Evolutionary conservation across 2,797 vertebrate genomes (phyloP).

Genomic region (Brachyrhaphis roseni): DNA sequence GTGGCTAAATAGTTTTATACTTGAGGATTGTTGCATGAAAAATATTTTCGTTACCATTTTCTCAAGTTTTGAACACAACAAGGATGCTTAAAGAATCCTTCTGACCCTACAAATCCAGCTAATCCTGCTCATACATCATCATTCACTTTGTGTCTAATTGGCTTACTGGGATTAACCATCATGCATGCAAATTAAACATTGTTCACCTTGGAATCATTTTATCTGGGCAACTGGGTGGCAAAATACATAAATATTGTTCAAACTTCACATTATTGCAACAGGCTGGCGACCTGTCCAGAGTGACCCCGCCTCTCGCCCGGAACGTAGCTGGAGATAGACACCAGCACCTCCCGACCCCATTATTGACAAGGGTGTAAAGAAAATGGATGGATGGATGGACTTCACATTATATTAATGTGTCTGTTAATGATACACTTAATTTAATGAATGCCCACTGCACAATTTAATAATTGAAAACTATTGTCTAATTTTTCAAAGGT

Average conservation of each 20-base stretch:
- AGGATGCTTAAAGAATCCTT: not conserved
- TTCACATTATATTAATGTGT: not conserved
- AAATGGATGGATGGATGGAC: too few relatives aligned
- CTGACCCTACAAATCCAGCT: not conserved
- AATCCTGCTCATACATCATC: not conserved
- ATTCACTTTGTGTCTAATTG: not conserved
- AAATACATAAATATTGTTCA: not conserved
- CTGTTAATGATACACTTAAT: not conserved
- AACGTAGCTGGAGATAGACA: too few relatives aligned
- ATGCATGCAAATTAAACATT: not conserved
- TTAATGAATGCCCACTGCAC: not conserved
- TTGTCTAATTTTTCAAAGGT: not conserved
- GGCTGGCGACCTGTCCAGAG: too few relatives aligned
- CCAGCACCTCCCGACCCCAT: too few relatives aligned
- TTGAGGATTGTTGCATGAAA: not conserved
- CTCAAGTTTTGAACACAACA: not conserved
- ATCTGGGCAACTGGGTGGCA: not conserved
- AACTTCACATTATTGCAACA: not conserved
- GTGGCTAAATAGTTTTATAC: not conserved
- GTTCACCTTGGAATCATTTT: not conserved
- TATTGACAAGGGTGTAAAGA: too few relatives aligned
- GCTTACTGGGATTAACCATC: not conserved
- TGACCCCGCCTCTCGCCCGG: too few relatives aligned
- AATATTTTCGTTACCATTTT: not conserved
- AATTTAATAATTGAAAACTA: not conserved